Base-by-base conservation (phyloP, 2,888 invertebrate genomes). In the Agrilus biguttatus region DNA sequence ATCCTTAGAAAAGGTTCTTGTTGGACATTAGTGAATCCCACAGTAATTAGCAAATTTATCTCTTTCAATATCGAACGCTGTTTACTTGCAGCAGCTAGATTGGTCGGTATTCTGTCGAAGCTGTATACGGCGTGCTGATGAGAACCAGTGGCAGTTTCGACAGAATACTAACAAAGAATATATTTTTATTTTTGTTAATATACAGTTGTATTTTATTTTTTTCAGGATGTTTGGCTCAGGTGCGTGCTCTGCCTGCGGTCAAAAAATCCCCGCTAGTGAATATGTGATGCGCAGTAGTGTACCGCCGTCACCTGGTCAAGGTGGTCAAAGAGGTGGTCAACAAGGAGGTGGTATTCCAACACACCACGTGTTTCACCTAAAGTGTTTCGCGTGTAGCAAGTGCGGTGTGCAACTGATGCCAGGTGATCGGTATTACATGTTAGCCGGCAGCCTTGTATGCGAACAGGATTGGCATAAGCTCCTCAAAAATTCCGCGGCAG, bases 381-480 rank as follows among this genome's bases (percentile, higher is more conserved):
- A 90, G 73, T 93, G 92, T 73, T 93, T 93, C 75, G 80, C 84
- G 56, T 93, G 93, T 76, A 88, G 86, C 70, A 90, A 91, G 69
- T 93, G 93, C 69, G 83, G 86, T 58, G 77, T 81, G 59, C 85
- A 82, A 68, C 81, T 93, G 59, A 80, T 84, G 68, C 82, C 88
- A 58, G 93, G 93, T 58, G 92, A 93, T 77, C 80, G 88, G 78
- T 82, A 63, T 68, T 87, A 89, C 70, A 80, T 92, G 75, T 73
- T 92, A 57, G 84, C 87, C 61, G 92, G 91, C 52, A 83, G 82
- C 62, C 76, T 91, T 62, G 84, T 92, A 51, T 93, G 93, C 74
- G 93, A 93, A 71, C 86, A 90, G 69, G 92, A 93, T 72, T 92
- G 89, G 83, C 87, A 90, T 70, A 91, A 91, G 71, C 49, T 52